Base-by-base conservation (phyloP, 2,888 invertebrate species). In the Spilarctia lutea region DNA sequence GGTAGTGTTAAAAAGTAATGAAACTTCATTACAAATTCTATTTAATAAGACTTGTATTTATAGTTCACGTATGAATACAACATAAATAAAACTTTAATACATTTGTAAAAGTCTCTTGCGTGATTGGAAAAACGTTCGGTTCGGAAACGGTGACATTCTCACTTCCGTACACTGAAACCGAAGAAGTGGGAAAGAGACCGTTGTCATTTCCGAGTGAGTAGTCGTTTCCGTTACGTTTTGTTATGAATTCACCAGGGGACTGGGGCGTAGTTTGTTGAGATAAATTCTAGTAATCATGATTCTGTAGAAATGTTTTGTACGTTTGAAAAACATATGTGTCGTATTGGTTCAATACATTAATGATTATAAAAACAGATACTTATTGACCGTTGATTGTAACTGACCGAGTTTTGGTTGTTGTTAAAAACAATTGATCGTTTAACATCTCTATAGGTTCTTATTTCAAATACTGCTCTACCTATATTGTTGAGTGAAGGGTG, bases 181-280 rank as follows among this genome's bases (percentile, higher is more conserved):
- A 79, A 81, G 79, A 81, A 81, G 78, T 82, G 78, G 80, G 79
- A 82, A 76, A 80, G 78, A 84, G 80, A 81, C 80, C 79, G 80
- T 79, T 79, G 83, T 85, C 81, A 85, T 85, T 85, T 85, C 85
- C 85, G 80, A 82, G 79, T 82, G 80, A 82, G 83, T 79, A 78
- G 78, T 76, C 76, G 80, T 48, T 85, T 83, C 82, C 80, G 80
- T 77, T 77, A 76, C 82, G 81, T 81, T 80, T 82, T 84, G 78
- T 78, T 68, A 82, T 79, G 78, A 77, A 78, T 70, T 68, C 76
- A 66, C 78, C 68, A 75, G 77, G 76, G 81, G 73, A 75, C 39
- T 60, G 69, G 33, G 18, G 48, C 42, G 52, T 33, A 52, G 66
- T 73, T 75, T 70, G 70, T 30, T 48, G 45, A 70, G 30, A 70